phyloP scores from a whole-genome alignment of 2,797 vertebrate species.

The Petrocephalus schoutedeni region DNA sequence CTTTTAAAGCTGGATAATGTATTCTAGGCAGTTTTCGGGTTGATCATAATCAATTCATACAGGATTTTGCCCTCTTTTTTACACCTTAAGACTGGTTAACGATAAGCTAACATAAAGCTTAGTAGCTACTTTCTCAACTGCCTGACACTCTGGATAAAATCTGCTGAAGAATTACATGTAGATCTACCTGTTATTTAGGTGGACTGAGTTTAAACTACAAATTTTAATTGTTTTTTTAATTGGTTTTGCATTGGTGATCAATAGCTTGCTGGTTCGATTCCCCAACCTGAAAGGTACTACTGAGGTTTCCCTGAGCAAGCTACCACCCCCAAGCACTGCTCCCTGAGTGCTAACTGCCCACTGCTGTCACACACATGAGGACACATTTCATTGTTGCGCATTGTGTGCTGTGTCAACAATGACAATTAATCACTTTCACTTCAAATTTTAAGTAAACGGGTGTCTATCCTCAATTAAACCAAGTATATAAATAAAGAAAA shows the following conservation, averaged over 20 bases:
- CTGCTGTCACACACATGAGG: too few species aligned
- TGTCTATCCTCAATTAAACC: not conserved
- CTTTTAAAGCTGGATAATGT: not conserved
- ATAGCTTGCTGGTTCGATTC: too few species aligned
- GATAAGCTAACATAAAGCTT: not conserved
- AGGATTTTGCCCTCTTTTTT: not conserved
- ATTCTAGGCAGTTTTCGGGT: not conserved
- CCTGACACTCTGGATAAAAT: not conserved
- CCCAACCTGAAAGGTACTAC: too few species aligned
- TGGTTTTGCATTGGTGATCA: too few species aligned
- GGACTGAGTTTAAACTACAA: not conserved
- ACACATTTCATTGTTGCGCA: too few species aligned
- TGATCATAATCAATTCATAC: not conserved
- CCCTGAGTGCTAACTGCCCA: too few species aligned
- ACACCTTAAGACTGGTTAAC: not conserved
- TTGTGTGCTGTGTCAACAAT: too few species aligned
- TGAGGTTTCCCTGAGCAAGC: too few species aligned
- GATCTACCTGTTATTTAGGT: not conserved
- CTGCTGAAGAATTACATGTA: not conserved
- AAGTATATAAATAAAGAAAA: not conserved
- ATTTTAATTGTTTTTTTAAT: not conserved
- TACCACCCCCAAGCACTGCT: too few species aligned
- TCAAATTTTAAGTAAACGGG: not conserved
- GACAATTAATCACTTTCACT: too few species aligned
- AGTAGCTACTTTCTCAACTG: not conserved